A percentile compares a stretch with the other conserved stretches of the same genome.
These are phyloP conservation scores for Portunus trituberculatus DNA, from an alignment of 1,140 invertebrate genomes.

Conservation along the genomic window DNA sequence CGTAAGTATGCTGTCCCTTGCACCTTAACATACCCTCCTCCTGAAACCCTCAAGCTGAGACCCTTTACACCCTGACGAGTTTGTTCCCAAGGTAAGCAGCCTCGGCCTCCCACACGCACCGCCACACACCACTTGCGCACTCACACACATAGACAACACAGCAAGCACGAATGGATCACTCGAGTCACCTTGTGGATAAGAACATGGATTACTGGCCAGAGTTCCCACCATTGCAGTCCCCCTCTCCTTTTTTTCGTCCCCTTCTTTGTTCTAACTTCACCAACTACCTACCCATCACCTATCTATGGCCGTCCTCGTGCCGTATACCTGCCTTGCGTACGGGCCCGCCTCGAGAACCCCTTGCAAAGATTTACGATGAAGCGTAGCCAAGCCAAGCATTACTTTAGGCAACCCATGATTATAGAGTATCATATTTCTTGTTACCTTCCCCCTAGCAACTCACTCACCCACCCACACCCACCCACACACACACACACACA, in stretches of 20 bases:
- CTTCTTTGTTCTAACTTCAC: too few relatives aligned
- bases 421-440: neutral
- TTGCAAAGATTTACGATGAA: neutral
- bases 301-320: neutral
- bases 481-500: conserved; percentile 45
- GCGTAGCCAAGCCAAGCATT: neutral
- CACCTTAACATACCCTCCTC: too few relatives aligned
- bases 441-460: neutral
- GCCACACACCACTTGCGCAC: neutral
- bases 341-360: neutral
- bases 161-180: neutral
- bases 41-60: too few relatives aligned
- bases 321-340: too few relatives aligned
- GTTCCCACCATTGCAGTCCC: neutral
- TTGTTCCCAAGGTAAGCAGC: neutral
- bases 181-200: neutral
- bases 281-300: neutral
- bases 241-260: too few relatives aligned
- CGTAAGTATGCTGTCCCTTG: too few relatives aligned
- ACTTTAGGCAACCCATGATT: neutral
- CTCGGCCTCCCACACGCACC: neutral
- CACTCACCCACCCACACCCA: neutral
- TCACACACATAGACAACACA: neutral
- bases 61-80: neutral
- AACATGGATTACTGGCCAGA: neutral